Evolutionary conservation across 1,140 invertebrate genomes (phyloP).

Genomic region (Pentalonia nigronervosa): DNA sequence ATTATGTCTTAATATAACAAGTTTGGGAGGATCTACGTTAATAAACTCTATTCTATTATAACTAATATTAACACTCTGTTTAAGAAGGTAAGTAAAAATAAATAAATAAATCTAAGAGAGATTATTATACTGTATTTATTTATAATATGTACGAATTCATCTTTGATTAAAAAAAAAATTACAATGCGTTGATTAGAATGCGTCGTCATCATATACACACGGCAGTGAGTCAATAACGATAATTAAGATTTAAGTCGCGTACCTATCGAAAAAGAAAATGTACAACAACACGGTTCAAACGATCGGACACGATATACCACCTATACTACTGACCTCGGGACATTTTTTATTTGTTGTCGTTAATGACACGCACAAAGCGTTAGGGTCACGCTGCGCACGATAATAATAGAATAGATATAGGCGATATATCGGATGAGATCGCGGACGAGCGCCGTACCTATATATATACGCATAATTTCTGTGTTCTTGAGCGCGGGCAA

Average conservation of each 20-base stretch:
- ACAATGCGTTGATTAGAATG: background rate
- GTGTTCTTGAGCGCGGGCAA: background rate
- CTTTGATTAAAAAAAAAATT: too few relatives aligned
- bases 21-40: too few relatives aligned
- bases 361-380: background rate
- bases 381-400: background rate
- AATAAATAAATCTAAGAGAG: too few relatives aligned
- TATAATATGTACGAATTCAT: too few relatives aligned
- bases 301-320: background rate
- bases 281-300: background rate
- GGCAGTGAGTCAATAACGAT: background rate
- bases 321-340: background rate
- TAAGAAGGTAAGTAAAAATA: too few relatives aligned
- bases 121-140: too few relatives aligned
- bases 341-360: background rate
- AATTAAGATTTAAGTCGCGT: background rate
- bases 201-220: background rate
- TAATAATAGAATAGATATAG: background rate
- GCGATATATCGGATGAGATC: background rate
- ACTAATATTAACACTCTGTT: too few relatives aligned
- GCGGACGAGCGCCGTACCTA: background rate
- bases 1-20: too few relatives aligned
- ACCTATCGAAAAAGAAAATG: background rate
- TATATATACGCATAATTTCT: background rate
- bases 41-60: too few relatives aligned